Evolutionary conservation across 2,888 invertebrate species (phyloP), one percentile per base, ranked within the genome.

Genomic region (Erebia palarica): DNA sequence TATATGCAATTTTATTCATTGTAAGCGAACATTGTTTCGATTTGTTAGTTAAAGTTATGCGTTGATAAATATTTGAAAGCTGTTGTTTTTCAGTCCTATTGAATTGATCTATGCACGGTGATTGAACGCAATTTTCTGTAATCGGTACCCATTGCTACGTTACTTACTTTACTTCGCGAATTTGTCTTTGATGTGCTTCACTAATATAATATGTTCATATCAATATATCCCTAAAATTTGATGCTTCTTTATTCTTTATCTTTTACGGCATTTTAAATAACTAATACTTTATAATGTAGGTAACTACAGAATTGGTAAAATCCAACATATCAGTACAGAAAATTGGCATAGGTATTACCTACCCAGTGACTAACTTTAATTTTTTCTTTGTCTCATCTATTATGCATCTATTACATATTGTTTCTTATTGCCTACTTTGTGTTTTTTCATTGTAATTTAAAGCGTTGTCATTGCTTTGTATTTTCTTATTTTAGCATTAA

Each of bases 11-110:
- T 92, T 91, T 89, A 92, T 92, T 93, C 89, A 92, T 92, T 89
- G 88, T 91, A 91, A 91, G 90, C 90, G 88, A 90, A 89, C 84
- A 91, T 92, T 90, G 92, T 92, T 93, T 93, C 90, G 85, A 92
- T 92, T 91, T 92, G 92, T 92, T 92, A 86, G 91, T 93, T 93
- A 91, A 92, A 90, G 92, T 92, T 92, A 92, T 92, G 89, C 91
- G 91, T 92, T 92, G 83, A 85, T 79, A 82, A 83, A 86, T 83
- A 82, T 84, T 84, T 86, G 86, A 83, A 84, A 60, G 60, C 36
- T 82, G 86, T 91, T 90, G 88, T 89, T 89, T 91, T 86, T 81
- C 77, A 79, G 80, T 75, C 71, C 60, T 75, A 70, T 76, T 78
- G 81, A 70, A 73, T 76, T 76, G 77, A 77, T 77, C 75, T 78